Percentiles rank a stretch among this genome's conserved stretches.
phyloP scores from a whole-genome alignment of 2,797 vertebrate genomes.

The Denticeps clupeoides region DNA sequence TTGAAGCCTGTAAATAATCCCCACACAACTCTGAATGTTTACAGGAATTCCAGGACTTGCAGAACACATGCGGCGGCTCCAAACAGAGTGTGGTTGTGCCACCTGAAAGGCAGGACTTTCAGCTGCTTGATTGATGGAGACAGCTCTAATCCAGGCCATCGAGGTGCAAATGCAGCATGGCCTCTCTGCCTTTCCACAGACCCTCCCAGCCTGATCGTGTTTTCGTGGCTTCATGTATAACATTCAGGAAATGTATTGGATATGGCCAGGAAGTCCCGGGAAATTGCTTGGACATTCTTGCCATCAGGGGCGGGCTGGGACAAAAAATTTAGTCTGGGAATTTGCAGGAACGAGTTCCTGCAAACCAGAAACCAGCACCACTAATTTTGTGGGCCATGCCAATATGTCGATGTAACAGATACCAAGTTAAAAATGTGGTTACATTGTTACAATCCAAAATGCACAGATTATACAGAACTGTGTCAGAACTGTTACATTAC shows the following conservation, averaged over 20 bases:
- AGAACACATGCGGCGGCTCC: conserved; percentile 28
- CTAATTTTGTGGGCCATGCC: too few species aligned
- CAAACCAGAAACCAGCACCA: too few species aligned
- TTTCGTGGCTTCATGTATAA: conserved; percentile 25
- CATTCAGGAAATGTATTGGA: conserved; percentile 28
- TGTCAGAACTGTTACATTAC: too few species aligned
- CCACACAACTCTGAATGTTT: not conserved
- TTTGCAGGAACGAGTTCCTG: too few species aligned
- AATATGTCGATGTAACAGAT: too few species aligned
- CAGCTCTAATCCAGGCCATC: conserved; percentile 36
- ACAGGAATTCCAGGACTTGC: not conserved
- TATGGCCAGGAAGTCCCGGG: conserved; percentile 25
- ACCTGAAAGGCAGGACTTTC: conserved; percentile 39
- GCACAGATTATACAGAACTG: too few species aligned
- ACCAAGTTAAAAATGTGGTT: too few species aligned
- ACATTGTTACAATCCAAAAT: too few species aligned
- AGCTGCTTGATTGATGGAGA: conserved; percentile 31
- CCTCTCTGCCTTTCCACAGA: not conserved
- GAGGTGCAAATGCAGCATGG: conserved; percentile 3
- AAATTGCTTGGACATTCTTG: conserved; percentile 15
- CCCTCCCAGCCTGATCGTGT: conserved; percentile 9
- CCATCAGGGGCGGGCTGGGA: not conserved
- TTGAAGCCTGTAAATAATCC: not conserved
- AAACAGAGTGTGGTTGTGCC: conserved; percentile 31
- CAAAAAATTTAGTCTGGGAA: too few species aligned